Conservation (phyloP, 2,113 vertebrate species). For the Pyrgilauda ruficollis region DNA sequence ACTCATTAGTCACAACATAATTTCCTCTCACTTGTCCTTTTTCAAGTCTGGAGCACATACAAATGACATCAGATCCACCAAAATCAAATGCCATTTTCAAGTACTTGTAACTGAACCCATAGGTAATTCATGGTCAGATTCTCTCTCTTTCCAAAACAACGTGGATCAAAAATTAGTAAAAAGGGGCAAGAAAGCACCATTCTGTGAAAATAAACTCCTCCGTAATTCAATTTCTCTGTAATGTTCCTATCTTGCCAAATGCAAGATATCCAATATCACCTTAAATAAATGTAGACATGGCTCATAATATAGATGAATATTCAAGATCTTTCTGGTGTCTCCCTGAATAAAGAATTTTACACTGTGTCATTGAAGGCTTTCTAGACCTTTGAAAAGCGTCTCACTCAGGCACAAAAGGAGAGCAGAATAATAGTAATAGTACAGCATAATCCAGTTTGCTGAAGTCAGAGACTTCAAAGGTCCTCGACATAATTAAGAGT, state of each 20-base stretch:
- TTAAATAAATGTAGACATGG: neutral
- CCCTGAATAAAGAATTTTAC: neutral
- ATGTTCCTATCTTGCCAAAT: neutral
- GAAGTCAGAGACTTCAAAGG: neutral
- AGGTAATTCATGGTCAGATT: neutral
- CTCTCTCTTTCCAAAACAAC: neutral
- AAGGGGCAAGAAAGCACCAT: neutral
- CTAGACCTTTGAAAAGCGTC: neutral
- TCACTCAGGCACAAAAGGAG: neutral
- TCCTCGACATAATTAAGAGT: neutral
- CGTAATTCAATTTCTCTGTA: accelerated
- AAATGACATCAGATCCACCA: neutral
- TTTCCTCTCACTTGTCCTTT: neutral
- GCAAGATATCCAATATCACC: neutral
- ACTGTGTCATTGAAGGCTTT: neutral
- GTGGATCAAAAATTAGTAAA: neutral
- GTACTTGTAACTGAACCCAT: neutral
- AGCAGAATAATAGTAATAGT: neutral
- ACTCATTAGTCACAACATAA: neutral
- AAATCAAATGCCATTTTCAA: neutral
- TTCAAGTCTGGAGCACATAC: neutral
- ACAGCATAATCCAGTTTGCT: neutral
- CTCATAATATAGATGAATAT: neutral
- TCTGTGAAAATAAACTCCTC: neutral
- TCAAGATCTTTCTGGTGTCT: neutral